Base-by-base conservation (phyloP, 2,888 invertebrate genomes). In the Chloromyia formosa region DNA sequence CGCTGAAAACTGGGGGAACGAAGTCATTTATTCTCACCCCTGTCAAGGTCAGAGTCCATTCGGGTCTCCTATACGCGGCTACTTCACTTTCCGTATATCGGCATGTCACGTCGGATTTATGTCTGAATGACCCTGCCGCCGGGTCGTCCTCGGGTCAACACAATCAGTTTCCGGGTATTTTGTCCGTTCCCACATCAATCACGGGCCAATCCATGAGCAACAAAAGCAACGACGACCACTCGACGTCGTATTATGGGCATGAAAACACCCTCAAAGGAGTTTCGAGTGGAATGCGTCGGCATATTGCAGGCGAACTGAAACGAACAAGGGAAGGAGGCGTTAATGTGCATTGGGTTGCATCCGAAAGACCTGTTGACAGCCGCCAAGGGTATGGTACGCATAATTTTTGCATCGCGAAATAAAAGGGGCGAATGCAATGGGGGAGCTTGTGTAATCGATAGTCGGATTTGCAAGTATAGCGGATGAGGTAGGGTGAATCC, bases 341-440 rank as follows among this genome's bases (percentile, higher is more conserved):
- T 14, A 66, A 66, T 66, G 71, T 71, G 71, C 40, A 71, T 56
- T 40, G 71, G 56, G 35, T 58, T 56, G 69, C 69, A 54, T 56
- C 14, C 71, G 20, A 40, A 71, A 16, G 20, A 71, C 71, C 71
- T 71, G 71, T 71, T 71, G 71, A 71, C 56, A 56, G 45, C 22
- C 18, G 9, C 1, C 1, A 35, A 40, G 20, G 18, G 40, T 35
- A n/a, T 16, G 56, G 27, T 40, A 71, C 71, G 71, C 71, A 71
- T 71, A 56, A 71, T 71, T 71, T 71, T 71, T 71, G 71, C 71
- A 58, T 54, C 56, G 27, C 54, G 54, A 69, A 69, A 69, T n/a
- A 35, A 35, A 35, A 35, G 27, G 20, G 49, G 40, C 56, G 40
- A 71, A 71, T 69, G 68, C 68, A 69, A 23, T 23, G 16, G 68